phyloP scores from a whole-genome alignment of 2,797 vertebrate genomes.

The Epinephelus awoara region DNA sequence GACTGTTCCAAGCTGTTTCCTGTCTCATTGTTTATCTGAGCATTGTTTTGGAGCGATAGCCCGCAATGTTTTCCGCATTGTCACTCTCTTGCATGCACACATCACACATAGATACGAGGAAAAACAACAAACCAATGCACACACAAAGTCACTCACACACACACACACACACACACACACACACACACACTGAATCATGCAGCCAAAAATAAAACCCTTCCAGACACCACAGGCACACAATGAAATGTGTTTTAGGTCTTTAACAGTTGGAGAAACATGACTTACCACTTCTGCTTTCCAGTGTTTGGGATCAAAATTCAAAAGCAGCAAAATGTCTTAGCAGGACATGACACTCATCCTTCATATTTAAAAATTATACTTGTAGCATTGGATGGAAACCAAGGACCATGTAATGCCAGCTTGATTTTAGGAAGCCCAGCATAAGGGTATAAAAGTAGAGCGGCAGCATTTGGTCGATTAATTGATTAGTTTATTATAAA shows the following conservation, averaged over 20 bases:
- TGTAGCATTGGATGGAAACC: neutral
- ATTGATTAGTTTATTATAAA: no score
- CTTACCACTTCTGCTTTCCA: conserved; percentile 42
- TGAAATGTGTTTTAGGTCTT: conserved; percentile 26
- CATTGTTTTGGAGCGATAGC: conserved; percentile 55
- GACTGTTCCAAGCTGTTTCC: conserved; percentile 47
- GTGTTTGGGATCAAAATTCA: conserved; percentile 20
- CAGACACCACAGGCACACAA: conserved; percentile 55
- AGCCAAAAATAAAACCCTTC: conserved; percentile 53
- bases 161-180: conserved; percentile 28
- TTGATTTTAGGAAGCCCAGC: neutral
- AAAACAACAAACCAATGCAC: conserved; percentile 40
- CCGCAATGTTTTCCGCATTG: conserved; percentile 62
- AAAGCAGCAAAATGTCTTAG: neutral
- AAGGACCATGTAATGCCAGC: neutral
- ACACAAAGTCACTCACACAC: conserved; percentile 24
- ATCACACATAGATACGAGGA: conserved; percentile 13
- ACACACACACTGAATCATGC: conserved; percentile 49
- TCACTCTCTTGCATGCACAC: conserved; percentile 50
- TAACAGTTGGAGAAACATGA: conserved; percentile 28
- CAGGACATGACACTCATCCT: conserved; percentile 11
- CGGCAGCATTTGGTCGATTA: no score
- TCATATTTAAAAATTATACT: neutral
- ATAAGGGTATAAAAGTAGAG: neutral
- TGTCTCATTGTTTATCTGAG: conserved; percentile 69